These are phyloP conservation scores for Ophonus ardosiacus DNA, from an alignment of 2,888 invertebrate genomes.

Conservation along the genomic window DNA sequence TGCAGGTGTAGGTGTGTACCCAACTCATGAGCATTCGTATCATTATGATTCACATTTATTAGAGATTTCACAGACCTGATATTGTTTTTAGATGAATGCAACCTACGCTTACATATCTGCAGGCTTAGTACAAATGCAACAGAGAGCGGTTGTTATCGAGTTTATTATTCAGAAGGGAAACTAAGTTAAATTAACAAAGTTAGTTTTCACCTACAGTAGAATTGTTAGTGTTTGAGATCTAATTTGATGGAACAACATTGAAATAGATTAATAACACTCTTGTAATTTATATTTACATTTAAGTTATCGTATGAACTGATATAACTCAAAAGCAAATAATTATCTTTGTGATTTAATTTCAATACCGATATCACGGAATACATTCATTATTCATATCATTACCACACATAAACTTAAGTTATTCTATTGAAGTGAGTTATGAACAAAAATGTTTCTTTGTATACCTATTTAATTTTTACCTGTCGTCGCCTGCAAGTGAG, in stretches of 20 bases:
- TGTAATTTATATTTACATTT: constrained; percentile 45
- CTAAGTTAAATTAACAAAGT: constrained; percentile 58
- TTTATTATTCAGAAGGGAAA: constrained; percentile 45
- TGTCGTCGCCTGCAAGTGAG: no score
- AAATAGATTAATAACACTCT: constrained; percentile 43
- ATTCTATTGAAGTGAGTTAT: no score
- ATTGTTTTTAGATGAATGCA: constrained; percentile 14
- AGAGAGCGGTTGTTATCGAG: constrained; percentile 44
- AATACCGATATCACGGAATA: not conserved
- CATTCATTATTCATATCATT: not conserved
- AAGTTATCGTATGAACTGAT: not conserved
- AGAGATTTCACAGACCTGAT: not conserved
- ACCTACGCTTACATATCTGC: not conserved
- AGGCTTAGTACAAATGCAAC: constrained; percentile 38
- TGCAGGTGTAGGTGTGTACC: not conserved
- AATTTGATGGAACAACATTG: constrained; percentile 48
- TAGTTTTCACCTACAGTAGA: constrained; percentile 38
- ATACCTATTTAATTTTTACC: no score
- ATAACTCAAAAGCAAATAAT: not conserved
- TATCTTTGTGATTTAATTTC: not conserved
- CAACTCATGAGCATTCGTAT: not conserved
- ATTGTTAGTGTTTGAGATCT: constrained; percentile 47
- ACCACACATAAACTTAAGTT: no score
- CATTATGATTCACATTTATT: not conserved
- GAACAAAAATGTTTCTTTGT: no score